Evolutionary conservation across 2,797 vertebrate species (phyloP).

Genomic region (Poecilia wingei): DNA sequence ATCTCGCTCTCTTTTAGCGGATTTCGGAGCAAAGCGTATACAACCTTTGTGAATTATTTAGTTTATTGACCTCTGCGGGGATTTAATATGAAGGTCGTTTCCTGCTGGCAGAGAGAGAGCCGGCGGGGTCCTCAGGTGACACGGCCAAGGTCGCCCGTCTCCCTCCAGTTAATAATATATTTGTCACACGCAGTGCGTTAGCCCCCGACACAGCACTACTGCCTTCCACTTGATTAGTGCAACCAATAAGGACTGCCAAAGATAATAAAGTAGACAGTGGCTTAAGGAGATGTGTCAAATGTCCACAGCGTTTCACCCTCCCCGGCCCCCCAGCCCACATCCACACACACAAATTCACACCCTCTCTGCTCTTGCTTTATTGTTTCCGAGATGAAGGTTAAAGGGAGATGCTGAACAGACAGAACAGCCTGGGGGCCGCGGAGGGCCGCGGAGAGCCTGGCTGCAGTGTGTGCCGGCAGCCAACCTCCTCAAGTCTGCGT

Average conservation of each 20-base stretch:
- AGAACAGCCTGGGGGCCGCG: conserved; percentile 74
- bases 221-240: conserved; percentile 86
- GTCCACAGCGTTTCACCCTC: conserved; percentile 72
- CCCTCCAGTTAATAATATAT: conserved; percentile 85
- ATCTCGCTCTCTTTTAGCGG: conserved; percentile 66
- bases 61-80: conserved; percentile 86
- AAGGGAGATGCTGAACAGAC: conserved; percentile 85
- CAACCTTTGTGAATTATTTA: conserved; percentile 90
- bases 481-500: conserved; percentile 38
- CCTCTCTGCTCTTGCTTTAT: conserved; percentile 80
- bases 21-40: conserved; percentile 77
- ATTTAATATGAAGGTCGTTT: conserved; percentile 87
- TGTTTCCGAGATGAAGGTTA: conserved; percentile 86
- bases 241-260: conserved; percentile 86
- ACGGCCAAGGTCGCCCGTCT: conserved; percentile 82
- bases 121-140: conserved; percentile 85
- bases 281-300: conserved; percentile 87
- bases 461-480: conserved; percentile 52
- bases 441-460: conserved; percentile 38
- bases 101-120: conserved; percentile 79
- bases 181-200: conserved; percentile 82
- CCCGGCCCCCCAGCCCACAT: conserved; percentile 21
- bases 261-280: conserved; percentile 85
- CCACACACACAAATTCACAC: conserved; percentile 57
- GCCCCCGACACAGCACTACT: conserved; percentile 70